A percentile compares a stretch with the other conserved stretches of the same genome.
Evolutionary conservation across 2,797 vertebrate genomes (phyloP).

Genomic region (Naso thynnoides): DNA sequence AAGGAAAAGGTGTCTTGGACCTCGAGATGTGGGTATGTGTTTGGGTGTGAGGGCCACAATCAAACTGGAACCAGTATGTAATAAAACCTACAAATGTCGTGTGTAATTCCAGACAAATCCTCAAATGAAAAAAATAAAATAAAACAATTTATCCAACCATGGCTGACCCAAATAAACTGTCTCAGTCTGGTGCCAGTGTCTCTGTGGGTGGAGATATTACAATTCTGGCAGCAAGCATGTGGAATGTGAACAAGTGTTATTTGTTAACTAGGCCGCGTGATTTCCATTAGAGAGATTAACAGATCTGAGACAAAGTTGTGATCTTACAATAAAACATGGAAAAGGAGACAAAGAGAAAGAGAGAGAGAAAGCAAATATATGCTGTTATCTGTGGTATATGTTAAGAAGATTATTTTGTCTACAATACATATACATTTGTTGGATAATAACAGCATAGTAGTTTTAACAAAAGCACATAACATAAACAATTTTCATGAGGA

Average conservation of each 20-base stretch:
- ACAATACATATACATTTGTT: background rate
- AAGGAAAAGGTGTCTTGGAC: slow-evolving; percentile 1
- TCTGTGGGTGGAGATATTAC: slow-evolving; percentile 31
- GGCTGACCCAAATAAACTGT: slow-evolving; percentile 37
- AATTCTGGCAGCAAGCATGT: slow-evolving; percentile 18
- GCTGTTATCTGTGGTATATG: background rate
- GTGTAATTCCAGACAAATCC: slow-evolving; percentile 34
- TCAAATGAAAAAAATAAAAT: slow-evolving; percentile 8
- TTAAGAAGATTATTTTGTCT: background rate
- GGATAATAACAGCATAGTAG: too few relatives aligned
- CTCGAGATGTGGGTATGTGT: background rate
- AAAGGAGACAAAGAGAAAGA: background rate
- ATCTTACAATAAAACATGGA: background rate
- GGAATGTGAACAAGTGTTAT: slow-evolving; percentile 30
- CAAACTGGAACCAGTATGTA: slow-evolving; percentile 21
- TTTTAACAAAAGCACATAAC: background rate
- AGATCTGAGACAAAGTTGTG: slow-evolving; percentile 2
- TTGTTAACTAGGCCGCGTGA: slow-evolving; percentile 17
- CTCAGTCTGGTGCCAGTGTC: slow-evolving; percentile 44
- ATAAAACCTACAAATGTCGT: slow-evolving; percentile 22
- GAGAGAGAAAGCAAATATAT: slow-evolving; percentile 4
- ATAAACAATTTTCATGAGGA: background rate
- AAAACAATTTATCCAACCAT: slow-evolving; percentile 40
- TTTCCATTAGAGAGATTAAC: slow-evolving; percentile 11
- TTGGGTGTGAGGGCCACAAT: slow-evolving; percentile 35